Percentiles rank a stretch among this genome's conserved stretches.
phyloP scores from a whole-genome alignment of 2,797 vertebrate genomes.

The Gymnothorax javanicus region DNA sequence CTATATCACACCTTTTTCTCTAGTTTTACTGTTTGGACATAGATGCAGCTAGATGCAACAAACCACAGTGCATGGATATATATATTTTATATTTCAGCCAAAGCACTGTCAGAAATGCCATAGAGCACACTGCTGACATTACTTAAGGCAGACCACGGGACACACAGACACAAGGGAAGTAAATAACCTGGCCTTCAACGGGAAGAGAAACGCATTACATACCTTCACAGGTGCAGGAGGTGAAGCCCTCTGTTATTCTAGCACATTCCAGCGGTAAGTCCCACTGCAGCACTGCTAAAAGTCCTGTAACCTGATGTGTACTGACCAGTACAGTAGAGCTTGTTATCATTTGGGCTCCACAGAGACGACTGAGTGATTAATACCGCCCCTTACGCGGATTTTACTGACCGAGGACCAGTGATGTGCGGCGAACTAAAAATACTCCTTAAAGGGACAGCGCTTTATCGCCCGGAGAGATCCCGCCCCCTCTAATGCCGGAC shows the following conservation, averaged over 20 bases:
- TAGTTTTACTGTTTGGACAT: neutral
- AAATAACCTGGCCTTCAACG: neutral
- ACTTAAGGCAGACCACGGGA: neutral
- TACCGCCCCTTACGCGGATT: slow-evolving; percentile 60
- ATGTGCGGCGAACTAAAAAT: slow-evolving; percentile 64
- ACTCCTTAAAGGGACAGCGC: slow-evolving; percentile 65
- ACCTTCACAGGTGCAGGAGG: slow-evolving; percentile 4
- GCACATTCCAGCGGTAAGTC: neutral
- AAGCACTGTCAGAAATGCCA: neutral
- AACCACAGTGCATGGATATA: neutral
- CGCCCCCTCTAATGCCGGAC: neutral
- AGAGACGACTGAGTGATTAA: slow-evolving; percentile 61
- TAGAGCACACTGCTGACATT: neutral
- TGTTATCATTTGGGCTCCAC: slow-evolving; percentile 73
- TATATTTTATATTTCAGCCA: neutral
- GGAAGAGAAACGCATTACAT: neutral
- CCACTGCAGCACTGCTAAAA: slow-evolving; percentile 20
- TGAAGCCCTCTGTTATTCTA: neutral
- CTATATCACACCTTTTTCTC: too few relatives aligned
- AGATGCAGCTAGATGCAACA: neutral
- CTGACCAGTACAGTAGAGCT: slow-evolving; percentile 67
- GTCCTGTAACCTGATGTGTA: slow-evolving; percentile 59
- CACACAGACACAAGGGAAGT: neutral
- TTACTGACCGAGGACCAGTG: slow-evolving; percentile 51
- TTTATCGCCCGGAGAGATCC: neutral